These are phyloP conservation scores for Indri indri DNA, from an alignment of 2,113 vertebrate species.

Conservation along the genomic window DNA sequence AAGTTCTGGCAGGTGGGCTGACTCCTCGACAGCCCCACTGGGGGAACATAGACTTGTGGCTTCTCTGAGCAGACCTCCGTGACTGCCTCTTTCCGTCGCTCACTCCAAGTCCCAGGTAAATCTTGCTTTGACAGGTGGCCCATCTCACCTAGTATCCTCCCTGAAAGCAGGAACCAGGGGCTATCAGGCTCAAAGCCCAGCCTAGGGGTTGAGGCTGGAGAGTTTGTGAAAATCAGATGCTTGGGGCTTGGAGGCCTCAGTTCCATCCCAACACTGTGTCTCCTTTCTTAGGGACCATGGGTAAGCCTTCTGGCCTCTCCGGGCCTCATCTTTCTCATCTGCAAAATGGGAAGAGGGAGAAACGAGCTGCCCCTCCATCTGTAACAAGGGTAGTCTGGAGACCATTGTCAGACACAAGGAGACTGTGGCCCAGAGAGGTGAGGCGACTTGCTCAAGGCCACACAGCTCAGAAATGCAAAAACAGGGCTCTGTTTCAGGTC, in stretches of 20 bases:
- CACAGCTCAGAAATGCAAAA: neutral
- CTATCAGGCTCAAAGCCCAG: neutral
- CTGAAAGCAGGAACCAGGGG: neutral
- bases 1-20: too few relatives aligned
- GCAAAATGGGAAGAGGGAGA: neutral
- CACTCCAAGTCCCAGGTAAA: neutral
- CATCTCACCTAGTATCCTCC: neutral
- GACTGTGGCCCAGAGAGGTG: neutral
- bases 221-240: neutral
- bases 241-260: neutral
- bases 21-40: neutral
- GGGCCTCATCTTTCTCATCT: neutral
- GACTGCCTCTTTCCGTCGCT: neutral
- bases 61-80: too few relatives aligned
- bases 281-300: neutral
- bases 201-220: neutral
- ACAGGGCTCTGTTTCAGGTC: too few relatives aligned
- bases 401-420: neutral
- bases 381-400: fast-evolving
- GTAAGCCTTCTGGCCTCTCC: neutral
- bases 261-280: neutral
- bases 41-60: neutral
- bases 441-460: neutral
- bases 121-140: neutral
- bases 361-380: neutral